Evolutionary conservation across 1,140 invertebrate species (phyloP).

Genomic region (Drosophila takahashii): DNA sequence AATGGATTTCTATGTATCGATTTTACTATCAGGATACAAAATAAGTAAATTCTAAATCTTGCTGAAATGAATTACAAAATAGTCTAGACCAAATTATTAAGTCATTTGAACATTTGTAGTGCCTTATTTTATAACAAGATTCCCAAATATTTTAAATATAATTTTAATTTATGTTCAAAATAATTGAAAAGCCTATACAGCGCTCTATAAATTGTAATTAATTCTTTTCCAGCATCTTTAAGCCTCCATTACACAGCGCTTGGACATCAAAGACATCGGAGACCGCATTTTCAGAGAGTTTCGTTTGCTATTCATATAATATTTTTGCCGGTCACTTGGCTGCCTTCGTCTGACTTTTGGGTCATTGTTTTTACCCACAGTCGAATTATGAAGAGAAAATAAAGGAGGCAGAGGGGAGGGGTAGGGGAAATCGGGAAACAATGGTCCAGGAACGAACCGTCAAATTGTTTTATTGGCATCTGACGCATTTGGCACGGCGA

Average conservation of each 20-base stretch:
- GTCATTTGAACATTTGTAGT: no score
- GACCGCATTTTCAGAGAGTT: background rate
- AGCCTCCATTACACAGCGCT: background rate
- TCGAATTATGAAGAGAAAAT: no score
- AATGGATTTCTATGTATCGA: no score
- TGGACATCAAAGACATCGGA: constrained; percentile 1
- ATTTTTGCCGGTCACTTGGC: constrained; percentile 15
- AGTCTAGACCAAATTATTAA: no score
- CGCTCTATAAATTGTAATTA: background rate
- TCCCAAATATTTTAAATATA: no score
- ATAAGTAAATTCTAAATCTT: no score
- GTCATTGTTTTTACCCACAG: constrained; percentile 8
- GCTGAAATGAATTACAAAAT: no score
- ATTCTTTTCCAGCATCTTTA: background rate
- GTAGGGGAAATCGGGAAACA: constrained; percentile 16
- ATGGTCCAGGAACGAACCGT: constrained; percentile 51
- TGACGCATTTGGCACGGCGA: constrained; percentile 67
- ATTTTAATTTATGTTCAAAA: background rate
- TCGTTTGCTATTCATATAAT: constrained; percentile 4
- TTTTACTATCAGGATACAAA: no score
- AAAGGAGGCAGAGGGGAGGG: background rate
- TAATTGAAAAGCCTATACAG: background rate
- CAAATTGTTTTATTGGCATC: constrained; percentile 81
- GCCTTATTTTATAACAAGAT: no score
- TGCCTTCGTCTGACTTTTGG: background rate